Evolutionary conservation across 2,113 vertebrate genomes (phyloP).

Genomic region (Corvus moneduloides): DNA sequence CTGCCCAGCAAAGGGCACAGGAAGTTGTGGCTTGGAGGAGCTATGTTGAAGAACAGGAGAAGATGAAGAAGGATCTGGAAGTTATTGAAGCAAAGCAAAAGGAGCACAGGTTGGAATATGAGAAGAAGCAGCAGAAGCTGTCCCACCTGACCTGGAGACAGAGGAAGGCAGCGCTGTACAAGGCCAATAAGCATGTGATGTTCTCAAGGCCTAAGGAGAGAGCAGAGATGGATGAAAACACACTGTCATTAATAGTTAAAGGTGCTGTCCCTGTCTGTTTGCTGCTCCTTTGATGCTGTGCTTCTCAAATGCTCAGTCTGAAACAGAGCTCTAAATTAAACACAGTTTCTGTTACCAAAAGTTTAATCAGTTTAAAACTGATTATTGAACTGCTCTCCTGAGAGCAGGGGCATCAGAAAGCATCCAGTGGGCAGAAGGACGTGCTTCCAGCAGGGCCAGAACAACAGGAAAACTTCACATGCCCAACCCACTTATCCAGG

Average conservation of each 20-base stretch:
- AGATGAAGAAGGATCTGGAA: slow-evolving; percentile 74
- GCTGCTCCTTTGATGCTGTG: neutral
- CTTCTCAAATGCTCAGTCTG: neutral
- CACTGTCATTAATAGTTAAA: slow-evolving; percentile 86
- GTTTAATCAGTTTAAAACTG: neutral
- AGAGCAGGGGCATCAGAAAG: neutral
- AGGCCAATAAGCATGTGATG: slow-evolving; percentile 65
- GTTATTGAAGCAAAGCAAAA: slow-evolving; percentile 81
- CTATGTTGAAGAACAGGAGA: slow-evolving; percentile 77
- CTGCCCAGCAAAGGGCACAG: slow-evolving; percentile 82
- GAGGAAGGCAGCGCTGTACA: slow-evolving; percentile 74
- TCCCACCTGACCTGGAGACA: slow-evolving; percentile 83
- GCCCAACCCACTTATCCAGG: neutral
- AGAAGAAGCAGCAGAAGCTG: slow-evolving; percentile 69
- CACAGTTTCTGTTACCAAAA: neutral
- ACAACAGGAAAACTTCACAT: neutral
- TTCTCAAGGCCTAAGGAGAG: slow-evolving; percentile 73
- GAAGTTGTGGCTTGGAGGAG: slow-evolving; percentile 90
- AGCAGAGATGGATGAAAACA: slow-evolving; percentile 41
- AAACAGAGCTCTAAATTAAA: neutral
- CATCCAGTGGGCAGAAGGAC: neutral
- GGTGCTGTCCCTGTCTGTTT: slow-evolving; percentile 68
- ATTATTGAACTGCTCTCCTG: neutral
- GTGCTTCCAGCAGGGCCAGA: neutral
- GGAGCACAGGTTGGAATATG: slow-evolving; percentile 79